phyloP scores from a whole-genome alignment of 1,140 invertebrate genomes.

The Anastrepha ludens region DNA sequence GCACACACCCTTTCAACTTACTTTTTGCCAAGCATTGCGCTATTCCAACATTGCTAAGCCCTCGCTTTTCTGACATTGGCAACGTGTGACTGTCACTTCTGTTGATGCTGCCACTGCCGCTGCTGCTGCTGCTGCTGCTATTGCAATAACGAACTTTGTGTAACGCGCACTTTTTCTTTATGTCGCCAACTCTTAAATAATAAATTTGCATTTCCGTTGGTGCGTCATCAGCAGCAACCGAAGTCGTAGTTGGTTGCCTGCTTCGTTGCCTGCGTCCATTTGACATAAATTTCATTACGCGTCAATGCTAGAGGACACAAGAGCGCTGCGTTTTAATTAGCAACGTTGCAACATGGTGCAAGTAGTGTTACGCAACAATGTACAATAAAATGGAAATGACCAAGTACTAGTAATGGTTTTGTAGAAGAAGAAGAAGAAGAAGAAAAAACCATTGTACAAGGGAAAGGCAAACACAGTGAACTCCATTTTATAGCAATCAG shows the following conservation, averaged over 20 bases:
- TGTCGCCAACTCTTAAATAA: neutral
- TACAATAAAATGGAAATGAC: neutral
- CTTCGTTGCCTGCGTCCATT: neutral
- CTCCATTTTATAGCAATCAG: too few relatives aligned
- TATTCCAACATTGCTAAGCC: neutral
- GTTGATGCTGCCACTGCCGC: too few relatives aligned
- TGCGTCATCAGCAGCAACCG: neutral
- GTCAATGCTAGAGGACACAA: neutral
- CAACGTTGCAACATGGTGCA: neutral
- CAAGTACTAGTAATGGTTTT: neutral
- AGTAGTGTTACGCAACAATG: neutral
- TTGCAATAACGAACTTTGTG: neutral
- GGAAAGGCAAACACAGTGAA: too few relatives aligned
- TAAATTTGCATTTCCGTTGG: slow-evolving; percentile 11
- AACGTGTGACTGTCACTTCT: neutral
- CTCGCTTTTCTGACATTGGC: neutral
- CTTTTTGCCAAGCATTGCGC: too few relatives aligned
- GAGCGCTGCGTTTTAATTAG: slow-evolving; percentile 23
- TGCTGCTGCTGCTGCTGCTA: neutral
- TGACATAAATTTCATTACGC: slow-evolving; percentile 33
- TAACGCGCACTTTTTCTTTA: neutral
- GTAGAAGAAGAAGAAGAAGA: too few relatives aligned
- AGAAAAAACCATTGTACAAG: too few relatives aligned
- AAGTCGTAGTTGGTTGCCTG: slow-evolving; percentile 7
- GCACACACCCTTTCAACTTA: too few relatives aligned